These are phyloP conservation scores for Lutraria rhynchaena DNA, from an alignment of 1,140 invertebrate species.

Conservation along the genomic window DNA sequence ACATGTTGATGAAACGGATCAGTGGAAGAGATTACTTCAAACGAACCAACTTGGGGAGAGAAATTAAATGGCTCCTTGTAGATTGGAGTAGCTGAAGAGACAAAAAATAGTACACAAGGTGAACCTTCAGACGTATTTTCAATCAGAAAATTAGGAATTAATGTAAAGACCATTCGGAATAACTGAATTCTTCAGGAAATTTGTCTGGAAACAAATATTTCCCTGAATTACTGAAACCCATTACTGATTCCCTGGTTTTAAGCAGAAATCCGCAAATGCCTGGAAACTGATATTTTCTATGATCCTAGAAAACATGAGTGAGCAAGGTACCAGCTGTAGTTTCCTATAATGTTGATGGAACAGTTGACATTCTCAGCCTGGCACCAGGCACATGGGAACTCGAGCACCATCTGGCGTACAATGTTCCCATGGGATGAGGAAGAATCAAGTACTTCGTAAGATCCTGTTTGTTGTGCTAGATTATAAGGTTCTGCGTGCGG, in stretches of 20 bases:
- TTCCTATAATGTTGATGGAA: slow-evolving; percentile 50
- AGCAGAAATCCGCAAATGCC: too few relatives aligned
- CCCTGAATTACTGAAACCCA: too few relatives aligned
- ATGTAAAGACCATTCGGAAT: too few relatives aligned
- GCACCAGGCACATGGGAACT: slow-evolving; percentile 45
- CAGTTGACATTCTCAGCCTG: slow-evolving; percentile 30
- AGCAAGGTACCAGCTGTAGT: slow-evolving; percentile 46
- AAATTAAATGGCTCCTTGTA: slow-evolving; percentile 75
- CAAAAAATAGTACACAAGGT: too few relatives aligned
- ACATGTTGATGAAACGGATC: slow-evolving; percentile 60
- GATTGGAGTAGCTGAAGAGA: slow-evolving; percentile 66
- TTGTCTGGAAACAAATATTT: too few relatives aligned
- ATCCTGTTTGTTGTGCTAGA: slow-evolving; percentile 52
- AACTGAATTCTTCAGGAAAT: too few relatives aligned
- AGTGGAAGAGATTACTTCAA: slow-evolving; percentile 66
- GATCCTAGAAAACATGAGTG: not conserved
- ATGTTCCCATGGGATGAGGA: slow-evolving; percentile 14
- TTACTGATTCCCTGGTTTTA: too few relatives aligned
- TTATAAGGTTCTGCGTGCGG: slow-evolving; percentile 36
- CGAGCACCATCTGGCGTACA: slow-evolving; percentile 36
- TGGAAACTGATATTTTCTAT: too few relatives aligned
- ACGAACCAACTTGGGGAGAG: slow-evolving; percentile 74
- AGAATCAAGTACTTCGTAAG: slow-evolving; percentile 43
- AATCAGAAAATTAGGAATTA: too few relatives aligned
- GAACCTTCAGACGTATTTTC: too few relatives aligned